Evolutionary conservation across 2,888 invertebrate genomes (phyloP), one percentile per base, ranked within the genome.

Genomic region (Piscicola geometra): DNA sequence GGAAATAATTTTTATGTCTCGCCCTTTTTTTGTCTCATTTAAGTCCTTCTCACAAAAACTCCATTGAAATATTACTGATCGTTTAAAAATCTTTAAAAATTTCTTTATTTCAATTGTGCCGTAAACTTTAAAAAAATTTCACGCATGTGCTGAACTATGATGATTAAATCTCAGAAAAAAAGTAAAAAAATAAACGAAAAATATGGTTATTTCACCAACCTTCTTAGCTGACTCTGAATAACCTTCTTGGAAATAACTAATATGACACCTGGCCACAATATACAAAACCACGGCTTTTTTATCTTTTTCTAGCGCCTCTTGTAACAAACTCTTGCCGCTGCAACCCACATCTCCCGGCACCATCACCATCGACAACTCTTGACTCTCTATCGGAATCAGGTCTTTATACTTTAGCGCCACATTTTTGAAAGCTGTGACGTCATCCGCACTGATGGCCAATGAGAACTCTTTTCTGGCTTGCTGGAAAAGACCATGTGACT

Each of bases 291-390:
- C 33, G 1, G 18, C 35, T 9, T 64, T 28, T 35, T 73, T 73
- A 35, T 73, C 73, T 73, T 73, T 73, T 28, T 73, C 73, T 1
- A 73, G 64, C 1, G 73, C 73, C n/a, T 73, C 73, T 32, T 73
- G 36, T 21, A 73, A 36, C 25, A 73, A 60, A 35, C 35, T 64
- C 25, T 73, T 73, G n/a, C n/a, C n/a, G 41, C n/a, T 64, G 0
- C 56, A 52, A 73, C 56, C 21, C 12, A 60, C 73, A 15, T 56
- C 25, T 18, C n/a, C n/a, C 21, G n/a, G 5, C 5, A 56, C 60
- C 9, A 56, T n/a, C 9, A 56, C n/a, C n/a, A 18, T n/a, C n/a
- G 33, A 30, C 36, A 73, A 18, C 36, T 73, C 73, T 36, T 36
- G 56, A 36, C 64, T 73, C 36, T 73, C 73, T 1, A 73, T 32